A percentile compares a stretch with the other conserved stretches of the same genome.
Evolutionary conservation across 2,797 vertebrate species (phyloP).

Genomic region (Gadopsis marmoratus): DNA sequence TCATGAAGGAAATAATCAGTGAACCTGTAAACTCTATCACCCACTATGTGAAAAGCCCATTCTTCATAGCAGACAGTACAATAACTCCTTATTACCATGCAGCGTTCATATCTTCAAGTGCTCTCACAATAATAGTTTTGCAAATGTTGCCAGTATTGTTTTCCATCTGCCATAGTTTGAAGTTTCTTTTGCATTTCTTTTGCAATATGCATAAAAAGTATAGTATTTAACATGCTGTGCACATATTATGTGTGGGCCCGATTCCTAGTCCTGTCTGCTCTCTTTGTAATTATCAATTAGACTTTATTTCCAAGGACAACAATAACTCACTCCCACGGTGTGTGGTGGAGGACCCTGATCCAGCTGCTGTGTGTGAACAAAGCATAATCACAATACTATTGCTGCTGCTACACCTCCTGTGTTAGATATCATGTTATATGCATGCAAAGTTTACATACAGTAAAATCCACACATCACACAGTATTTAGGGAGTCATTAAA

Average conservation of each 20-base stretch:
- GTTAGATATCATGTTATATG: conserved; percentile 7
- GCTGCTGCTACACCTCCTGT: conserved; percentile 31
- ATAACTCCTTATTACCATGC: conserved; percentile 59
- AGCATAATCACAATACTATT: conserved; percentile 36
- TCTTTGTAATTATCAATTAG: conserved; percentile 81
- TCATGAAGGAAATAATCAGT: conserved; percentile 39
- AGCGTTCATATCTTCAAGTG: conserved; percentile 61
- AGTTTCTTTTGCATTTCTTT: conserved; percentile 68
- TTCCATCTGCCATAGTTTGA: conserved; percentile 66
- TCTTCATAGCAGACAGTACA: conserved; percentile 50
- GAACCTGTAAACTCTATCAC: conserved; percentile 44
- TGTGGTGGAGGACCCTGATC: conserved; percentile 60
- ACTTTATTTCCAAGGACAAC: conserved; percentile 75
- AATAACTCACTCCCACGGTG: conserved; percentile 68
- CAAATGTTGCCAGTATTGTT: conserved; percentile 75
- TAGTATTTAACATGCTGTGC: conserved; percentile 68
- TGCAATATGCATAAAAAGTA: conserved; percentile 68
- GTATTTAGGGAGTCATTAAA: not conserved
- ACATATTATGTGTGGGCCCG: conserved; percentile 67
- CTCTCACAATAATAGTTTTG: conserved; percentile 63
- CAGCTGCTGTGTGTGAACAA: conserved; percentile 48
- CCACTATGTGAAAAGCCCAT: conserved; percentile 50
- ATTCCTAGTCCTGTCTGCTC: conserved; percentile 62
- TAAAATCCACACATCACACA: not conserved
- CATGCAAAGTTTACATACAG: conserved; percentile 1